Conservation (phyloP, 1,140 invertebrate genomes). For the Bombyx mandarina region DNA sequence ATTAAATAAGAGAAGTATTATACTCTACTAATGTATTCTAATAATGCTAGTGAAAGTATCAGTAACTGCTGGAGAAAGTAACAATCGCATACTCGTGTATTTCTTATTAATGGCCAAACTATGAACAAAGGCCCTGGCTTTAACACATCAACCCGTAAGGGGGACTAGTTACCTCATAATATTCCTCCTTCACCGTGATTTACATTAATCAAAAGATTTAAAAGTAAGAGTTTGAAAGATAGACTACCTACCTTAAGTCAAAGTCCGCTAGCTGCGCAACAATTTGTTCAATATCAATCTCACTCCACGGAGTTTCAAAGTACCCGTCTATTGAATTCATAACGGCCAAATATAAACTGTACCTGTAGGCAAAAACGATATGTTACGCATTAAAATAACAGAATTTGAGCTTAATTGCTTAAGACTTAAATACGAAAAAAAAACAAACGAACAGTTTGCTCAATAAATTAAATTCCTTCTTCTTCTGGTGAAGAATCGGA, state of each 20-base stretch:
- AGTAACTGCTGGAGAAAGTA: no score
- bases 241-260: conserved; percentile 77
- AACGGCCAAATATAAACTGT: conserved; percentile 83
- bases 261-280: conserved; percentile 81
- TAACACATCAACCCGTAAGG: no score
- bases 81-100: no score
- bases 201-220: neutral
- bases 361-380: conserved; percentile 30
- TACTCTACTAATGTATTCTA: no score
- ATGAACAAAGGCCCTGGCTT: no score
- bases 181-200: no score
- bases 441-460: conserved; percentile 79
- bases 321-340: conserved; percentile 88
- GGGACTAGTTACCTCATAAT: no score
- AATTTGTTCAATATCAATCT: conserved; percentile 88
- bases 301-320: conserved; percentile 86
- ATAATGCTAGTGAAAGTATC: no score
- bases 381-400: conserved; percentile 1
- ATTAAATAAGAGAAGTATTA: no score
- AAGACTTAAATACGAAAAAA: neutral
- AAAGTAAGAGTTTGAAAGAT: neutral
- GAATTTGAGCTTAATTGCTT: neutral
- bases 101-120: no score
- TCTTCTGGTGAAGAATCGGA: conserved; percentile 81
- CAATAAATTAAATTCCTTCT: conserved; percentile 86